Evolutionary conservation across 2,797 vertebrate genomes (phyloP).

Genomic region (Brachyrhaphis roseni): DNA sequence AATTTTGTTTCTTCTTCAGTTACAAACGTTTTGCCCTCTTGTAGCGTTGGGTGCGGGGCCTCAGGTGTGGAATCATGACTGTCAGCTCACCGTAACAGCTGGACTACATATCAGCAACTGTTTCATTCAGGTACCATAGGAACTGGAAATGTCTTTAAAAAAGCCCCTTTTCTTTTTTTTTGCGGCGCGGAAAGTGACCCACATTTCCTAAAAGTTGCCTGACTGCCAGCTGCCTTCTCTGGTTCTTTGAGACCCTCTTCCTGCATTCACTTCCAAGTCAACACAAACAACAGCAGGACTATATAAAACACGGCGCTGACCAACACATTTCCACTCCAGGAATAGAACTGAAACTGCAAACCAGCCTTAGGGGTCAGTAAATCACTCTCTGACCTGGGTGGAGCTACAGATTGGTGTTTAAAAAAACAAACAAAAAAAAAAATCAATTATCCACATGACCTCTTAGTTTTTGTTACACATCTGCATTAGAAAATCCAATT

Average conservation of each 20-base stretch:
- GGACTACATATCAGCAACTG: no score
- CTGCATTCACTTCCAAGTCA: constrained; percentile 4
- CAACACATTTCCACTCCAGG: constrained; percentile 60
- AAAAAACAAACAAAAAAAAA: not conserved
- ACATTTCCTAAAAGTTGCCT: not conserved
- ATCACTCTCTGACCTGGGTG: not conserved
- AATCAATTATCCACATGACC: not conserved
- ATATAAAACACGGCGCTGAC: constrained; percentile 65
- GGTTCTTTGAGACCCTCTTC: not conserved
- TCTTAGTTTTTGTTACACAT: not conserved
- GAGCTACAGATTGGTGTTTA: not conserved
- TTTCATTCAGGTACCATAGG: no score
- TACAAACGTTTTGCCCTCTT: no score
- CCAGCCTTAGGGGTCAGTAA: constrained; percentile 13
- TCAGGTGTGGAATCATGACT: no score
- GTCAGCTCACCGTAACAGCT: no score
- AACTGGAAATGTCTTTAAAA: no score
- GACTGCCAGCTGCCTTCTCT: not conserved
- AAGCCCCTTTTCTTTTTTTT: no score
- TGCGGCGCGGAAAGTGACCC: not conserved
- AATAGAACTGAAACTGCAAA: constrained; percentile 72
- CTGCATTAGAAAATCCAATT: not conserved
- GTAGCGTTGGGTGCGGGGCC: no score
- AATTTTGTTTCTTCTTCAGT: no score
- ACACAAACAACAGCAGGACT: constrained; percentile 40